Conservation (phyloP, 2,888 invertebrate species). For the Tribolium freemani region DNA sequence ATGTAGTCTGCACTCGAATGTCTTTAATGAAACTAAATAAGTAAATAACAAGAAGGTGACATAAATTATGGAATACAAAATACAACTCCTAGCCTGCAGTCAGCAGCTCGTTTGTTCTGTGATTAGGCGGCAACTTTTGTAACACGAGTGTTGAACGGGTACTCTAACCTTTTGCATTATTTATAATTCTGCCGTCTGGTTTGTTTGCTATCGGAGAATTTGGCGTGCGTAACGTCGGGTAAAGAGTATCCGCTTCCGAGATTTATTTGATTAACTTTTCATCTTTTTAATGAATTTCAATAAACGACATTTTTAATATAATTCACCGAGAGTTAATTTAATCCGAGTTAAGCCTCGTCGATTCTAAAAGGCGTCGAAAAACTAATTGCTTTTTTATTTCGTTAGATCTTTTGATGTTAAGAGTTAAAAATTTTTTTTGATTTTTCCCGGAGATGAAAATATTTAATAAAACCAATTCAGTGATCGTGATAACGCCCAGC, state of each 20-base stretch:
- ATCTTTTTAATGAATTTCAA: background rate
- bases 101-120: background rate
- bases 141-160: background rate
- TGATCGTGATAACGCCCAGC: too few relatives aligned
- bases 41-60: background rate
- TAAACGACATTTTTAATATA: too few relatives aligned
- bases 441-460: background rate
- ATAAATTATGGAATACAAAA: background rate
- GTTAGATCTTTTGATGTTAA: too few relatives aligned
- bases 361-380: too few relatives aligned
- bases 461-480: too few relatives aligned
- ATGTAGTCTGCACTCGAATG: too few relatives aligned
- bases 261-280: background rate
- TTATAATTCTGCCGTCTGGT: too few relatives aligned
- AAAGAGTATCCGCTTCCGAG: background rate
- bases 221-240: background rate
- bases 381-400: too few relatives aligned
- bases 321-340: too few relatives aligned
- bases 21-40: too few relatives aligned
- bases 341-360: too few relatives aligned
- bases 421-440: too few relatives aligned
- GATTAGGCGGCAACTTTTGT: background rate
- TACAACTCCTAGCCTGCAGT: background rate
- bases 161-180: background rate
- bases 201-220: background rate